These are phyloP conservation scores for Spialia ferax DNA, from an alignment of 2,888 invertebrate species.

Conservation along the genomic window DNA sequence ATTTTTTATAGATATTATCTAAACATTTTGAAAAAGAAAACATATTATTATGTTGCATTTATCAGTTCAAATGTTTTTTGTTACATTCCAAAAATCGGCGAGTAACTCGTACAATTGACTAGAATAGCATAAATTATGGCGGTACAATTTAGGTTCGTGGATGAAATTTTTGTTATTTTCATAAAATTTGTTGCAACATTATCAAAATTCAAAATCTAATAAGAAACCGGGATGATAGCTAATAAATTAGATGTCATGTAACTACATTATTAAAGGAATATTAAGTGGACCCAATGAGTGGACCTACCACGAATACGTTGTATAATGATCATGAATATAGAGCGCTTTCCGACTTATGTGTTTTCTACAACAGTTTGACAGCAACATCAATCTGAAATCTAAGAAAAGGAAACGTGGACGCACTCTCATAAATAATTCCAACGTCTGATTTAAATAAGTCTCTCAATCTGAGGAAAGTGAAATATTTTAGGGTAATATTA, in stretches of 20 bases:
- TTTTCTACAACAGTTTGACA: conserved; percentile 14
- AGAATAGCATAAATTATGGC: too few species aligned
- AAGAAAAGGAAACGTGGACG: conserved; percentile 24
- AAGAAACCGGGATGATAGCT: not conserved
- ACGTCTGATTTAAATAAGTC: conserved; percentile 28
- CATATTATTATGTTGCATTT: too few species aligned
- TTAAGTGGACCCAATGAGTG: too few species aligned
- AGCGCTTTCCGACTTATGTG: conserved; percentile 13
- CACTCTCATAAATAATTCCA: conserved; percentile 29
- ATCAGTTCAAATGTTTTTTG: too few species aligned
- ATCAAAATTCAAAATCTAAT: not conserved
- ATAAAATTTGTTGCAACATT: not conserved
- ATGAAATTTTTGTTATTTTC: not conserved
- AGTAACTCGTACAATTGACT: too few species aligned
- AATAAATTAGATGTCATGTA: conserved; percentile 26
- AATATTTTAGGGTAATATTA: conserved; percentile 13
- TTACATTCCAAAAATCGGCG: too few species aligned
- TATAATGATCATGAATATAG: conserved; percentile 27
- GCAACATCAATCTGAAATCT: conserved; percentile 17
- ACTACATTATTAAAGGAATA: conserved; percentile 12
- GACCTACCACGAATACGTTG: conserved; percentile 13
- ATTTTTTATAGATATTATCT: too few species aligned
- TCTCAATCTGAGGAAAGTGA: conserved; percentile 19
- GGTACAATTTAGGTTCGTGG: too few species aligned
- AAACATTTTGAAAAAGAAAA: too few species aligned